These are phyloP conservation scores for Lysandra bellargus DNA, from an alignment of 2,888 invertebrate genomes.

Conservation along the genomic window DNA sequence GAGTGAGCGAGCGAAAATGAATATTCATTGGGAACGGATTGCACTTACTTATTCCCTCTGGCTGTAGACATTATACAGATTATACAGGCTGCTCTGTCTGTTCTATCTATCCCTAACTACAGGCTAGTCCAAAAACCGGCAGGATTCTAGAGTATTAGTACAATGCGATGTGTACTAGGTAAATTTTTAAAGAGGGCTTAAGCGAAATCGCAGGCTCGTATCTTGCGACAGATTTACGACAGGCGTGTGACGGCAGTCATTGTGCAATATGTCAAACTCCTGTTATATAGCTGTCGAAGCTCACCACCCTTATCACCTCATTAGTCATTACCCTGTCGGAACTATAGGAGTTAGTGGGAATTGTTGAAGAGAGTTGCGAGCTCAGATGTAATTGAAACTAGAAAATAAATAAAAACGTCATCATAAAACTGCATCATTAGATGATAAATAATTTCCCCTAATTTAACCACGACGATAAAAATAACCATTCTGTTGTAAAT, in stretches of 20 bases:
- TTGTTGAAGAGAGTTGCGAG: no score
- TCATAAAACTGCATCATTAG: no score
- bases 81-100: not conserved
- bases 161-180: not conserved
- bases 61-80: not conserved
- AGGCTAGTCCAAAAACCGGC: not conserved
- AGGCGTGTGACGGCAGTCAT: not conserved
- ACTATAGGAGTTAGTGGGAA: no score
- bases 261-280: not conserved
- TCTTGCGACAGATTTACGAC: not conserved
- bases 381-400: no score
- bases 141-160: not conserved
- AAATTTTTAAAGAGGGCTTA: not conserved
- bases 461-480: no score
- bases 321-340: no score
- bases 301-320: no score
- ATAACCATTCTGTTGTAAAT: no score
- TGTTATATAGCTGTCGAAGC: no score
- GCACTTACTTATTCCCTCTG: slow-evolving; percentile 15
- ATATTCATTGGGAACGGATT: slow-evolving; percentile 19
- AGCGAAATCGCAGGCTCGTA: no score
- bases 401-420: no score
- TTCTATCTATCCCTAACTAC: not conserved
- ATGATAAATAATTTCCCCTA: no score
- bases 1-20: slow-evolving; percentile 10